phyloP scores from a whole-genome alignment of 1,140 invertebrate genomes.

The Aethina tumida region DNA sequence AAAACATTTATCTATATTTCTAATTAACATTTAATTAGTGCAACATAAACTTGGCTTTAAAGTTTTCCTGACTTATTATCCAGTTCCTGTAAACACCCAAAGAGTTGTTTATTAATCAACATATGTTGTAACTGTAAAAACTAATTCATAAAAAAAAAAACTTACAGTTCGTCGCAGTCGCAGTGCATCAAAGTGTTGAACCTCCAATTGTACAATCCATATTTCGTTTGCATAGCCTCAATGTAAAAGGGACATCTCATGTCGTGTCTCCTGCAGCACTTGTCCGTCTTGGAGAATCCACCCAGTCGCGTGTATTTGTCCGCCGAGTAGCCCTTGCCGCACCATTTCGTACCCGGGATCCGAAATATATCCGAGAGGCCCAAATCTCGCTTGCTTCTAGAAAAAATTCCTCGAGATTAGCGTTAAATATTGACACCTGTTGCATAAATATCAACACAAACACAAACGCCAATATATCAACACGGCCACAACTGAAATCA shows the following conservation, averaged over 20 bases:
- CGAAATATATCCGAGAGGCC: constrained; percentile 53
- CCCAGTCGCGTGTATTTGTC: constrained; percentile 66
- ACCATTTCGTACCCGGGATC: constrained; percentile 80
- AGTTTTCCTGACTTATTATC: not conserved
- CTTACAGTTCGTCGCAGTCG: constrained; percentile 76
- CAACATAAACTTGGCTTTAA: not conserved
- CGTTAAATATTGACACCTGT: too few relatives aligned
- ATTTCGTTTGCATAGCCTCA: constrained; percentile 62
- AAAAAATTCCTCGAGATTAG: constrained; percentile 1
- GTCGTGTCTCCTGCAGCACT: constrained; percentile 78
- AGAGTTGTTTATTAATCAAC: not conserved
- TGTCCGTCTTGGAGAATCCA: constrained; percentile 62
- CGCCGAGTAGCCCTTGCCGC: constrained; percentile 69
- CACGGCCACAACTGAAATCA: too few relatives aligned
- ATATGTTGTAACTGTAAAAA: not conserved
- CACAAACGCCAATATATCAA: constrained; percentile 3
- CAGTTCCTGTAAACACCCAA: not conserved
- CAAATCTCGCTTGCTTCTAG: constrained; percentile 36
- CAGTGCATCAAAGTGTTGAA: constrained; percentile 81
- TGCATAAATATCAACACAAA: not conserved
- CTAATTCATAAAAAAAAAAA: constrained; percentile 5
- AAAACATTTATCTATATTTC: too few relatives aligned
- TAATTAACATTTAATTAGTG: too few relatives aligned
- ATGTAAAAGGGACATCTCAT: constrained; percentile 71
- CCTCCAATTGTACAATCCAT: constrained; percentile 73